These are phyloP conservation scores for Herpetotheres cachinnans DNA, from an alignment of 2,113 vertebrate genomes.

Conservation along the genomic window DNA sequence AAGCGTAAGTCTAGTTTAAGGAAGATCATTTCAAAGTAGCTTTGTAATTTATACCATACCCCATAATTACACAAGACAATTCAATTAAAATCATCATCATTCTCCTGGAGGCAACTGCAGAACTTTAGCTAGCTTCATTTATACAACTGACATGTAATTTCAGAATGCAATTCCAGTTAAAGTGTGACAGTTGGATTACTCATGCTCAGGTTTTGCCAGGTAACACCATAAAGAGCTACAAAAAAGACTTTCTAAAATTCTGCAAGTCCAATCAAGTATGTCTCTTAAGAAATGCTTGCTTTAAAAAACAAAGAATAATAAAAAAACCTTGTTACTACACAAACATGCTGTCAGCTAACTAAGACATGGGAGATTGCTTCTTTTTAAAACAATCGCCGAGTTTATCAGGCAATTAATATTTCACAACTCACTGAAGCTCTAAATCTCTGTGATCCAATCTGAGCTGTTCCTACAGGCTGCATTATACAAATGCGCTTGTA, in stretches of 20 bases:
- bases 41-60: slow-evolving; percentile 18
- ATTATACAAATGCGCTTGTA: not conserved
- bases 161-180: slow-evolving; percentile 18
- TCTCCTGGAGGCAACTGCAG: slow-evolving; percentile 37
- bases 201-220: not conserved
- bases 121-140: slow-evolving; percentile 39
- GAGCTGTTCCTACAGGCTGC: not conserved
- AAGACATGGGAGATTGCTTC: not conserved
- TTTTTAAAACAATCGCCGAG: not conserved
- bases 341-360: slow-evolving; percentile 1
- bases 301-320: not conserved
- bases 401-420: not conserved
- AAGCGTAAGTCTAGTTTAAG: not conserved
- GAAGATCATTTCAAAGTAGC: not conserved
- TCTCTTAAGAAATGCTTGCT: not conserved
- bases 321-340: not conserved
- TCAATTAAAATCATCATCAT: slow-evolving; percentile 44
- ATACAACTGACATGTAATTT: slow-evolving; percentile 38
- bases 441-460: not conserved
- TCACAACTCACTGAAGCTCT: not conserved
- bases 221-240: not conserved
- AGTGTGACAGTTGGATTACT: slow-evolving; percentile 40
- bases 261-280: not conserved
- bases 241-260: slow-evolving; percentile 18
- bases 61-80: slow-evolving; percentile 25